These are phyloP conservation scores for Cotesia congregata DNA, from an alignment of 2,888 invertebrate species.

Conservation along the genomic window DNA sequence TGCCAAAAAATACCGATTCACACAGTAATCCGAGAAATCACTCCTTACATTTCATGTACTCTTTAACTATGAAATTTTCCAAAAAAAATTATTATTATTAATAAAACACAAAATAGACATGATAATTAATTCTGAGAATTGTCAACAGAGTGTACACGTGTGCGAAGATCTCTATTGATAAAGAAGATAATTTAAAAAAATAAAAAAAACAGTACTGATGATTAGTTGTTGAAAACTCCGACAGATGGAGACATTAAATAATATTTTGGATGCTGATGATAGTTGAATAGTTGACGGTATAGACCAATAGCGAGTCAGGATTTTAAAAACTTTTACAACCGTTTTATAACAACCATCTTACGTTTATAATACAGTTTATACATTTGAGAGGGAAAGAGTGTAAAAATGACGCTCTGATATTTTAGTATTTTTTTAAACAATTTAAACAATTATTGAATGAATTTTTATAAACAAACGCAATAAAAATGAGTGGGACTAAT, in stretches of 20 bases:
- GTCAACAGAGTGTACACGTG: neutral
- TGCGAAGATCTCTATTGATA: neutral
- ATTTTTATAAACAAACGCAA: neutral
- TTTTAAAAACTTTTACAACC: slow-evolving; percentile 13
- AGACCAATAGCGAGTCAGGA: neutral
- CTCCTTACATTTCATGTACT: neutral
- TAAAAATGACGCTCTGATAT: neutral
- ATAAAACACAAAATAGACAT: neutral
- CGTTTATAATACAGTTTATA: too few species aligned
- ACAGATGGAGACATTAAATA: neutral
- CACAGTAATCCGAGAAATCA: neutral
- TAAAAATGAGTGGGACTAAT: neutral
- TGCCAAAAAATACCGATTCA: neutral
- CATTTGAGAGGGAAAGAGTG: slow-evolving; percentile 30
- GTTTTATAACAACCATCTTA: slow-evolving; percentile 31
- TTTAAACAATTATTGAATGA: neutral
- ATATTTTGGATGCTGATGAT: neutral
- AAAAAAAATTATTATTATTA: neutral
- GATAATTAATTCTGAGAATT: neutral
- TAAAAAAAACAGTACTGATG: neutral
- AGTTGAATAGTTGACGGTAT: neutral
- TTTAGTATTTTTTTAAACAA: neutral
- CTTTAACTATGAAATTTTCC: neutral
- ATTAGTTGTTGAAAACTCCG: neutral
- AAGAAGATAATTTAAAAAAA: neutral